phyloP scores from a whole-genome alignment of 2,888 invertebrate genomes.

The Luperina testacea region DNA sequence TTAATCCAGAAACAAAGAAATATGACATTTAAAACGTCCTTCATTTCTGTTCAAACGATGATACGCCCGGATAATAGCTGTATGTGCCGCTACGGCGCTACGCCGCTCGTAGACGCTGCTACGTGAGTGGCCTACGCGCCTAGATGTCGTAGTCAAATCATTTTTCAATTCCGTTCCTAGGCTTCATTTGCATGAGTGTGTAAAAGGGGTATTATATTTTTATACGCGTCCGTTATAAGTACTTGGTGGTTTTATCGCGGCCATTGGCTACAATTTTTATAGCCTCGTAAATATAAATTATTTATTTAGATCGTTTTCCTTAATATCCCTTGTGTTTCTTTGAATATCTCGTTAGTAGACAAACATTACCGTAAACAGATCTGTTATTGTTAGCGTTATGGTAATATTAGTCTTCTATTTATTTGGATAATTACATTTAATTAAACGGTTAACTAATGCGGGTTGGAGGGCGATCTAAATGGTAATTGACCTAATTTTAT shows the following conservation, averaged over 20 bases:
- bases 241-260: constrained; percentile 26
- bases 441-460: neutral
- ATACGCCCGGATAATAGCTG: constrained; percentile 19
- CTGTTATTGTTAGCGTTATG: constrained; percentile 11
- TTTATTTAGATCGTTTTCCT: constrained; percentile 46
- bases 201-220: constrained; percentile 25
- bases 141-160: constrained; percentile 63
- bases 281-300: constrained; percentile 22
- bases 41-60: constrained; percentile 18
- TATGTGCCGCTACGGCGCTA: constrained; percentile 68
- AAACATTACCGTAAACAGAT: constrained; percentile 25
- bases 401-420: neutral
- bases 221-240: constrained; percentile 11
- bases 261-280: constrained; percentile 36
- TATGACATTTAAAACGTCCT: neutral
- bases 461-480: neutral
- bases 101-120: constrained; percentile 72
- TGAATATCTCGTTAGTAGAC: constrained; percentile 10
- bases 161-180: constrained; percentile 67
- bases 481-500: constrained; percentile 10
- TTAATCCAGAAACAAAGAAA: neutral
- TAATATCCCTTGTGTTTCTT: constrained; percentile 46
- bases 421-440: constrained; percentile 4
- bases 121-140: constrained; percentile 78
- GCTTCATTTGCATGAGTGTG: constrained; percentile 36